Base-by-base conservation (phyloP, 53 echinoderm and acorn worm species). In the Paelopatides confundens region DNA sequence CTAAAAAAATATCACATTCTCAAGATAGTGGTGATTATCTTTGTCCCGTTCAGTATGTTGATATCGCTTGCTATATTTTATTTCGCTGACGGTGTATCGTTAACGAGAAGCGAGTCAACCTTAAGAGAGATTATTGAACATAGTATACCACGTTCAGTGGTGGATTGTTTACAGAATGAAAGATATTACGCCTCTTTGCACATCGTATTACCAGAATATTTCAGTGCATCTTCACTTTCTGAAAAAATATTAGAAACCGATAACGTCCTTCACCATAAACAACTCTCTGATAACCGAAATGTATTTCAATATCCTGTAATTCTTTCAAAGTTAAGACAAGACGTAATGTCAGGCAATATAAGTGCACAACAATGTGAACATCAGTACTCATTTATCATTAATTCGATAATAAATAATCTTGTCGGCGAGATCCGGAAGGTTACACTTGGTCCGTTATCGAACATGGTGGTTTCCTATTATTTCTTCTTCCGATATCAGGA, bases 401-500 rank as follows among this genome's bases (percentile, higher is more conserved):
- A 79, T 11, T 54, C 79, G 21, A 33, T 79, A 29, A 33, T 32
- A 13, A 21, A 18, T 5, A 48, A 52, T 8, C 50, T 79, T 3
- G 4, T 79, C 12, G 49, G 27, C 21, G 31, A 48, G 31, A 53
- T 77, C 5, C 37, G 40, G 51, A 15, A 37, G 31, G 77, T 48
- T 10, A 77, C 27, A 14, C 38, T 47, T 48, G 77, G 47, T 11
- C 47, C 32, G 53, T 54, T 79, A 31, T 79, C 79, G 18, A 26
- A 53, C 4, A 30, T 33, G 17, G 28, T 79, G 4, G 79, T 48
- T 21, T 26, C 52, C n/a, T 79, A 79, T 48, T 47, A 79, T 24
- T 79, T 6, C 33, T 79, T 79, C 35, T 29, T 47, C 6, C 79
- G 79, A 30, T 79, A 47, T n/a, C 27, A 54, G 33, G 79, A 79